Percentiles rank a stretch among this genome's conserved stretches.
Conservation (phyloP, 2,797 vertebrate genomes). For the Mastacembelus armatus region DNA sequence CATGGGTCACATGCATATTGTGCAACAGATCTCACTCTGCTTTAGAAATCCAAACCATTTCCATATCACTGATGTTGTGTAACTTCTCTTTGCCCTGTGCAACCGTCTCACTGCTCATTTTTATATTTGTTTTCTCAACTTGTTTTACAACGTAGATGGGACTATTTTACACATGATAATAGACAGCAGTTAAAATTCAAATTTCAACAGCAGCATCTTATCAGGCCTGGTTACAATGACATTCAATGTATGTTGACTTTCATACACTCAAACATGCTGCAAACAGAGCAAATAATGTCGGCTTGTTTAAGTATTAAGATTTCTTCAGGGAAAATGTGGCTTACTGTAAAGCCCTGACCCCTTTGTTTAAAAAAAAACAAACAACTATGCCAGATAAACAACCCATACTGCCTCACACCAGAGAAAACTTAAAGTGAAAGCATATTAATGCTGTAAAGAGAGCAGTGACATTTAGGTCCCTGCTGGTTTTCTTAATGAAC, state of each 20-base stretch:
- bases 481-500: not conserved
- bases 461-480: not conserved
- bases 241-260: slow-evolving; percentile 23
- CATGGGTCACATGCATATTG: too few species aligned
- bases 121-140: slow-evolving; percentile 11
- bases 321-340: slow-evolving; percentile 17
- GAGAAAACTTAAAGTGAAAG: not conserved
- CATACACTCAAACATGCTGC: slow-evolving; percentile 11
- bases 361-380: too few species aligned
- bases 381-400: slow-evolving; percentile 14
- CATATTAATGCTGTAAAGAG: not conserved
- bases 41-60: too few species aligned
- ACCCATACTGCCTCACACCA: not conserved
- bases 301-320: slow-evolving; percentile 34
- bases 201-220: slow-evolving; percentile 5
- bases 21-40: too few species aligned
- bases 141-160: not conserved
- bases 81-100: too few species aligned
- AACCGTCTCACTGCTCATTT: too few species aligned
- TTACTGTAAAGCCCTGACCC: too few species aligned
- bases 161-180: not conserved
- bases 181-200: slow-evolving; percentile 23
- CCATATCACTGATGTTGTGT: too few species aligned
- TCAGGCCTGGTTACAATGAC: not conserved
- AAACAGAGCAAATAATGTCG: slow-evolving; percentile 45